Base-by-base conservation (phyloP, 2,888 invertebrate species). In the Phalera bucephala region DNA sequence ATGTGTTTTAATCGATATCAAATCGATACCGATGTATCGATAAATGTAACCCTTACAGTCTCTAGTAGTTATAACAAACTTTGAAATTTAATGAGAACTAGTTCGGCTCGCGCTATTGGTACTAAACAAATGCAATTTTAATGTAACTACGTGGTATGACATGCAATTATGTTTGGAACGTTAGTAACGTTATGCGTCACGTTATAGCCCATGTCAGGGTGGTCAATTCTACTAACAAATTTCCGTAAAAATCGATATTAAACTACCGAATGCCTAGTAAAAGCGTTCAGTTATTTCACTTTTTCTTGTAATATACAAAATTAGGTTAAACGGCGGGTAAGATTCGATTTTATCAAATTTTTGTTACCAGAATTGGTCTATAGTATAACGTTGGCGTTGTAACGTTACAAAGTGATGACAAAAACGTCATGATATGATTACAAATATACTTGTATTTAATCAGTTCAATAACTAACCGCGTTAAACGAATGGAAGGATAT, bases 41-140 rank as follows among this genome's bases (percentile, higher is more conserved):
- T 58, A 60, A 74, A 64, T 68, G 65, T 68, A 44, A 51, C 39
- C 40, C 41, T 52, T 52, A 56, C 13, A 67, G 57, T 61, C 52
- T 55, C 62, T 73, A 77, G 56, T 48, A 56, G 56, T 56, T 57
- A 40, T 68, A 78, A 77, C 67, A 67, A 76, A 75, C 55, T 51
- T 75, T 63, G 62, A 71, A 75, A 70, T 59, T 64, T 66, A 58
- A 83, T 81, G 83, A 64, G 45, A 52, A 61, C 85, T 87, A 86
- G 67, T 65, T 75, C 74, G 80, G 72, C 60, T 72, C 55, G 87
- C 87, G 88, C 85, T 79, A 74, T 83, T 84, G 76, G 80, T 85
- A 79, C 58, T 75, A 76, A 87, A 87, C 86, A 83, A 87, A 86
- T 86, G 87, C 86, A 84, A 67, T 66, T 73, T 78, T 82, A 65